Conservation (phyloP, 92 coral and sea anemone genomes). For the Diadumene lineata region DNA sequence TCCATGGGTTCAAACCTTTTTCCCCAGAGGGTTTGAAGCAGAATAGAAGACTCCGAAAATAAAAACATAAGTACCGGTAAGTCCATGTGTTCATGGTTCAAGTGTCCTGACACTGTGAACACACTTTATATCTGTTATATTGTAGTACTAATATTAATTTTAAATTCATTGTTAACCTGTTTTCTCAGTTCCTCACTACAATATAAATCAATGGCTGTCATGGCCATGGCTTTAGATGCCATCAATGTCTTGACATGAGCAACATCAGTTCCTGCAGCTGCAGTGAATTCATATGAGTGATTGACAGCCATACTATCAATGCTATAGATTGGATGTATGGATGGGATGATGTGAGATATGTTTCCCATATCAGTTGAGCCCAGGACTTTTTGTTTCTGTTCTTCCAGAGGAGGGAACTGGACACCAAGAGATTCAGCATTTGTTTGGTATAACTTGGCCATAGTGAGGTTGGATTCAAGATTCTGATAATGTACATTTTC, state of each 20-base stretch:
- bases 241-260: conserved; percentile 74
- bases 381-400: conserved; percentile 21
- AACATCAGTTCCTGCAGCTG: conserved; percentile 58
- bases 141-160: too few relatives aligned
- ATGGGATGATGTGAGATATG: conserved; percentile 71
- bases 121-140: too few relatives aligned
- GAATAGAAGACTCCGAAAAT: too few relatives aligned
- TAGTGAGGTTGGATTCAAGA: conserved; percentile 61
- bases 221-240: conserved; percentile 80
- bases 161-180: conserved; percentile 23
- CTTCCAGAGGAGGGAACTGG: conserved; percentile 45
- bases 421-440: conserved; percentile 88
- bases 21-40: too few relatives aligned
- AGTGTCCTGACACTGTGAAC: too few relatives aligned
- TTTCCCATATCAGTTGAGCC: conserved; percentile 87
- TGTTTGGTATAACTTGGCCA: conserved; percentile 77
- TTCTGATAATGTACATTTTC: too few relatives aligned
- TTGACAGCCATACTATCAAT: conserved; percentile 68
- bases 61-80: too few relatives aligned
- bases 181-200: conserved; percentile 55
- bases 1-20: too few relatives aligned
- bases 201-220: conserved; percentile 83
- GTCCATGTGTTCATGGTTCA: too few relatives aligned
- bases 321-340: conserved; percentile 66
- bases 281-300: conserved; percentile 81